These are phyloP conservation scores for Sarcophaga bullata DNA, from an alignment of 1,140 invertebrate species.

Conservation along the genomic window DNA sequence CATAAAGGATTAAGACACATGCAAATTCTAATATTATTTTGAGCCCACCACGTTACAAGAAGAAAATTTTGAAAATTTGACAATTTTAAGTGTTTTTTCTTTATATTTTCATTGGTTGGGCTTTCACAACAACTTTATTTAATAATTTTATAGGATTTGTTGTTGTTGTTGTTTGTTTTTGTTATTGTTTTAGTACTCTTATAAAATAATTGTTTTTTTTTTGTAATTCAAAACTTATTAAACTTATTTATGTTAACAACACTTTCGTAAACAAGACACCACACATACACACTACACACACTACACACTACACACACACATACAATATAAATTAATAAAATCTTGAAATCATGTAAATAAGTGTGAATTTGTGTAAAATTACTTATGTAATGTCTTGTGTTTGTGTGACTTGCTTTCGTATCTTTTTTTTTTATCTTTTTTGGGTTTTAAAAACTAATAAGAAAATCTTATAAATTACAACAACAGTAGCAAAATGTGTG, in stretches of 20 bases:
- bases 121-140: too few species aligned
- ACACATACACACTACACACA: too few species aligned
- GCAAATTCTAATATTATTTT: too few species aligned
- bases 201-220: neutral
- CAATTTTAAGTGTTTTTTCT: too few species aligned
- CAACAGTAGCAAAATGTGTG: neutral
- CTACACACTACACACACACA: neutral
- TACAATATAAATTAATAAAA: slow-evolving; percentile 19
- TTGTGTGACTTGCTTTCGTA: too few species aligned
- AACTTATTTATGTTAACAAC: slow-evolving; percentile 19
- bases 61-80: too few species aligned
- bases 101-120: too few species aligned
- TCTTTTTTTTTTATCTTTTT: neutral
- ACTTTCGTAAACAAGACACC: neutral
- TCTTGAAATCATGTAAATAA: slow-evolving; percentile 22
- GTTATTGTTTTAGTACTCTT: neutral
- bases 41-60: too few species aligned
- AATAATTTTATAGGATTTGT: too few species aligned
- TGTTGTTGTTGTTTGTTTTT: neutral
- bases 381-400: neutral
- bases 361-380: slow-evolving; percentile 26
- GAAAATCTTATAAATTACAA: neutral
- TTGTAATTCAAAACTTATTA: slow-evolving; percentile 21
- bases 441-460: neutral
- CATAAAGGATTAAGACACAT: too few species aligned